Conservation (phyloP, 2,113 vertebrate species). For the Rhynchomys soricoides region DNA sequence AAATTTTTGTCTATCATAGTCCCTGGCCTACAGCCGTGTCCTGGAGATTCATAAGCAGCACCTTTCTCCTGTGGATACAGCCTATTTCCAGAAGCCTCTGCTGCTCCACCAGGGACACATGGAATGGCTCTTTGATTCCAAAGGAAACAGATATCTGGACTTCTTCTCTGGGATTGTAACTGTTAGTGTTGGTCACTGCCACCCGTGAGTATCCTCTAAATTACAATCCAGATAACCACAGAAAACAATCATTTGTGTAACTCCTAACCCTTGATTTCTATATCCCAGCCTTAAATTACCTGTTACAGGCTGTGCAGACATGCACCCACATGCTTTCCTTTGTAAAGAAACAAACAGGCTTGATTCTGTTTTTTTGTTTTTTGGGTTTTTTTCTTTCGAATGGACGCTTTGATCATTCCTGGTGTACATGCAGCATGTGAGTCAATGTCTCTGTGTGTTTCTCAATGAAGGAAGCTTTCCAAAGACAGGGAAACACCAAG, state of each 20-base stretch:
- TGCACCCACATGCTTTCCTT: not conserved
- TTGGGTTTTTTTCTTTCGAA: not conserved
- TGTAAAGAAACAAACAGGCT: not conserved
- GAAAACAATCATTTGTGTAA: not conserved
- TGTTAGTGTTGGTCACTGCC: slow-evolving; percentile 95
- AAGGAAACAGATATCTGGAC: slow-evolving; percentile 95
- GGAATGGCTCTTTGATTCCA: slow-evolving; percentile 96
- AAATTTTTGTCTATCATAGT: slow-evolving; percentile 74
- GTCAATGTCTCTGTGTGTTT: not conserved
- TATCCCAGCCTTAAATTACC: not conserved
- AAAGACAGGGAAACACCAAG: not conserved
- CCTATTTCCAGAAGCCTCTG: slow-evolving; percentile 90
- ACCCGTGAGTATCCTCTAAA: slow-evolving; percentile 94
- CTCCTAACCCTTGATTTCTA: not conserved
- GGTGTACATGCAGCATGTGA: rapidly evolving
- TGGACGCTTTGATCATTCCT: not conserved
- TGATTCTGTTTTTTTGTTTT: not conserved
- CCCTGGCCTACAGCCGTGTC: slow-evolving; percentile 83
- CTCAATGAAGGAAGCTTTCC: not conserved
- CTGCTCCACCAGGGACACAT: slow-evolving; percentile 94
- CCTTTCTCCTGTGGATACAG: slow-evolving; percentile 84
- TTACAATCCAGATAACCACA: not conserved
- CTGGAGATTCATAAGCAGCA: slow-evolving; percentile 87
- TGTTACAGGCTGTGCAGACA: not conserved
- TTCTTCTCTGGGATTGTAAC: slow-evolving; percentile 95